Conservation (phyloP, 2,888 invertebrate species). For the Sisyra terminalis region DNA sequence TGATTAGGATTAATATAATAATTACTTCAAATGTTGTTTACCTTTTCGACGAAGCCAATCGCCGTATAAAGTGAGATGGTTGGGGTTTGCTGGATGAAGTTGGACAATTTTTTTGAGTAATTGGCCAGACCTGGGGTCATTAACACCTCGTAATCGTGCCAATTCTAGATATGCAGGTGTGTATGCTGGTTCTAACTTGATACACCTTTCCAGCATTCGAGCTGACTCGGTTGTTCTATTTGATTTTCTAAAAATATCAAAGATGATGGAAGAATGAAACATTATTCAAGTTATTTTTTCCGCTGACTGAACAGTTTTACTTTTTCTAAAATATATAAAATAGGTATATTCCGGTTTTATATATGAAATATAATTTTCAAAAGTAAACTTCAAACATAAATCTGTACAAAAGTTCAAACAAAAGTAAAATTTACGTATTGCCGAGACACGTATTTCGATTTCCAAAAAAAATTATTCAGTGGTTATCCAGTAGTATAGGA, state of each 20-base stretch:
- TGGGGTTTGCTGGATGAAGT: conserved; percentile 49
- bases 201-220: conserved; percentile 49
- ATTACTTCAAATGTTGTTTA: conserved; percentile 18
- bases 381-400: too few species aligned
- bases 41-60: conserved; percentile 52
- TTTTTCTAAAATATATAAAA: too few species aligned
- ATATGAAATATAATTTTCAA: not conserved
- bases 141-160: conserved; percentile 36
- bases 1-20: not conserved
- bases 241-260: conserved; percentile 37
- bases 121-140: conserved; percentile 34
- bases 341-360: too few species aligned
- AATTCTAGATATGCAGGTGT: conserved; percentile 53
- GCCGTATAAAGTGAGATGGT: conserved; percentile 52
- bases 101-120: conserved; percentile 44
- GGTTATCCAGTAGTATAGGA: too few species aligned
- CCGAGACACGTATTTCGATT: too few species aligned
- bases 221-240: conserved; percentile 47
- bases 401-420: too few species aligned
- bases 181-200: conserved; percentile 47
- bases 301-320: too few species aligned
- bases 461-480: too few species aligned
- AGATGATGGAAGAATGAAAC: too few species aligned
- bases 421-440: too few species aligned
- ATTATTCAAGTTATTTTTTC: too few species aligned